Percentiles rank a stretch among this genome's conserved stretches.
These are phyloP conservation scores for Pseudomugil gertrudae DNA, from an alignment of 2,797 vertebrate genomes.

Conservation along the genomic window DNA sequence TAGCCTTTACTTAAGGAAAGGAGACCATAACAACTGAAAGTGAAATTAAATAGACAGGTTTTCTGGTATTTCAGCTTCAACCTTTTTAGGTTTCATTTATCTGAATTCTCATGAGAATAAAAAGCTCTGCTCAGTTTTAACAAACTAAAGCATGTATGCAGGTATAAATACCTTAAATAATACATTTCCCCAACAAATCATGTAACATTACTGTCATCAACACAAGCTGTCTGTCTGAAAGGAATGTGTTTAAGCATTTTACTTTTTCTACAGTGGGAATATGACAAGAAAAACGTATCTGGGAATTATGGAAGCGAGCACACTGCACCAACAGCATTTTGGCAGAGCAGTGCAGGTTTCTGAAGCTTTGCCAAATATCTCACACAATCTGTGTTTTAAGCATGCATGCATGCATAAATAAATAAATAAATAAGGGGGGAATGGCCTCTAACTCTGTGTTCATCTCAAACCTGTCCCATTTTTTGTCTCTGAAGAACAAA, in stretches of 20 bases:
- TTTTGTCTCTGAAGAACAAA: background rate
- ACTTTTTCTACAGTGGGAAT: background rate
- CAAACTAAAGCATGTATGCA: slow-evolving; percentile 11
- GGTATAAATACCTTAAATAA: no score
- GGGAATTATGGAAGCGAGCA: slow-evolving; percentile 24
- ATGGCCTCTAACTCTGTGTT: slow-evolving; percentile 14
- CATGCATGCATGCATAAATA: no score
- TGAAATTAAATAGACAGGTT: background rate
- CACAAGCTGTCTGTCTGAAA: background rate
- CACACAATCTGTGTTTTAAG: slow-evolving; percentile 28
- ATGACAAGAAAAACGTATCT: slow-evolving; percentile 17
- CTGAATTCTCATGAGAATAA: background rate
- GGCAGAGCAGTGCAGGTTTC: slow-evolving; percentile 27
- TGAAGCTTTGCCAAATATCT: slow-evolving; percentile 44
- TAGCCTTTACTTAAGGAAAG: background rate
- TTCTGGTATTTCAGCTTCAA: background rate
- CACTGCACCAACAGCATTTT: slow-evolving; percentile 49
- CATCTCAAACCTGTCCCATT: slow-evolving; percentile 14
- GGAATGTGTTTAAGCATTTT: background rate
- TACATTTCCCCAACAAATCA: no score
- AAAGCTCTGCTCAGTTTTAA: slow-evolving; percentile 2
- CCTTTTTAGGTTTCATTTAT: background rate
- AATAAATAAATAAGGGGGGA: background rate
- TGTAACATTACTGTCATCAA: background rate
- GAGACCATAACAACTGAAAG: background rate